Evolutionary conservation across 53 echinoderm and acorn worm species (phyloP).

Genomic region (Glandiceps talaboti): DNA sequence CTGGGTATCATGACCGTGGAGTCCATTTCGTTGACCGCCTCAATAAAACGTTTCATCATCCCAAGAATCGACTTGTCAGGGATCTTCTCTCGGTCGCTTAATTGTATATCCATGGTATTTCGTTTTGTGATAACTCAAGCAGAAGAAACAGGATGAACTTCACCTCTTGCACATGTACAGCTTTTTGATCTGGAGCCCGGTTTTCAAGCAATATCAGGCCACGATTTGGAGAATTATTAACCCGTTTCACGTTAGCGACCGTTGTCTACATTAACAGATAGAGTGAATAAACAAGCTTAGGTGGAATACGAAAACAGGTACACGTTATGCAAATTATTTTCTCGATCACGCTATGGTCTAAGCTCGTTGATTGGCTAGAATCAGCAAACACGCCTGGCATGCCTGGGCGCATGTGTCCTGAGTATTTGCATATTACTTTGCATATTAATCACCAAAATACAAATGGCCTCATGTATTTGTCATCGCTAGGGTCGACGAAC

Average conservation of each 20-base stretch:
- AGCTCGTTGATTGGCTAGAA: neutral
- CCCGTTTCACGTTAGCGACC: neutral
- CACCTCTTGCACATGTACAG: no score
- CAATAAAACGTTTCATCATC: slow-evolving; percentile 89
- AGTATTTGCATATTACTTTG: no score
- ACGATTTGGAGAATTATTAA: neutral
- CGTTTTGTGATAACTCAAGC: neutral
- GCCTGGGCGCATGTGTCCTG: no score
- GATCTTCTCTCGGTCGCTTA: slow-evolving; percentile 34
- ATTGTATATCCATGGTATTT: slow-evolving; percentile 29
- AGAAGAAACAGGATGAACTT: no score
- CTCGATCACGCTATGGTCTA: neutral
- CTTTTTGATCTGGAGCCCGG: no score
- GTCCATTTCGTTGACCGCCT: slow-evolving; percentile 96
- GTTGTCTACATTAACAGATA: neutral
- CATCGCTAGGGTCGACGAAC: no score
- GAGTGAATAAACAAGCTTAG: neutral
- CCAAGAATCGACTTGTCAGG: slow-evolving; percentile 59
- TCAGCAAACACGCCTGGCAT: neutral
- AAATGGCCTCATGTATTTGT: no score
- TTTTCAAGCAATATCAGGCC: neutral
- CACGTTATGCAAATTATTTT: neutral
- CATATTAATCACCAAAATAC: no score
- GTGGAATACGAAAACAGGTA: neutral
- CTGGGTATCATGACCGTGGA: slow-evolving; percentile 93